A percentile compares a stretch with the other conserved stretches of the same genome.
These are phyloP conservation scores for Eurypyga helias DNA, from an alignment of 2,113 vertebrate genomes.

Conservation along the genomic window DNA sequence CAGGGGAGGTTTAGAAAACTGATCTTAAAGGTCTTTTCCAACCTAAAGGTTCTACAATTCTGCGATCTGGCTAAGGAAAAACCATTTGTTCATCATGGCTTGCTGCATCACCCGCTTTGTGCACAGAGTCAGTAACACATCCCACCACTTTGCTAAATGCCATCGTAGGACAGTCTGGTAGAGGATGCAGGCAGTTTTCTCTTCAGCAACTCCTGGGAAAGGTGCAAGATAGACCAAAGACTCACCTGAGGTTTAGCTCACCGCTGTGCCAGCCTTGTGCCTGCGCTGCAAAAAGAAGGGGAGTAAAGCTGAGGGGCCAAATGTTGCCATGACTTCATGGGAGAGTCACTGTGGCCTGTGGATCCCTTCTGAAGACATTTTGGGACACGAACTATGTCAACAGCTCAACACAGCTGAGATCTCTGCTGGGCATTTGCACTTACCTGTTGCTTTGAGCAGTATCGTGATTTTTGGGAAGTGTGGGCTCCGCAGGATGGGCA, in stretches of 20 bases:
- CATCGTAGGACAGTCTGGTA: rapidly evolving
- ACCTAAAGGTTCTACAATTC: too few species aligned
- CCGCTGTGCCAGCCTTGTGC: background rate
- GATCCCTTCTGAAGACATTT: background rate
- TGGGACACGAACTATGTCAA: background rate
- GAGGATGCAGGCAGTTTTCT: background rate
- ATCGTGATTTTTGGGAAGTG: background rate
- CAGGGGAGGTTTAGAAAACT: too few species aligned
- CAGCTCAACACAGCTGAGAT: background rate
- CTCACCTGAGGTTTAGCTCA: background rate
- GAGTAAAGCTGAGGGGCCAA: background rate
- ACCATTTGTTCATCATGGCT: rapidly evolving
- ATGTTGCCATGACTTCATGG: background rate
- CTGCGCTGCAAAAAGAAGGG: background rate
- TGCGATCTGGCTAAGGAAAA: background rate
- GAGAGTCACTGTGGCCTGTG: background rate
- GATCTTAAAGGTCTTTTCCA: too few species aligned
- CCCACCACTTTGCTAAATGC: background rate
- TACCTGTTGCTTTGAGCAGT: background rate
- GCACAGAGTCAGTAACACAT: rapidly evolving
- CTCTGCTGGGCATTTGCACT: background rate
- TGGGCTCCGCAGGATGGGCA: background rate
- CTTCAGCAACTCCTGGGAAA: background rate
- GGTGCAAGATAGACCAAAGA: background rate
- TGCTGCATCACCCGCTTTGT: background rate